A percentile compares a stretch with the other conserved stretches of the same genome.
Evolutionary conservation across 2,797 vertebrate species (phyloP).

Genomic region (Lophius americanus): DNA sequence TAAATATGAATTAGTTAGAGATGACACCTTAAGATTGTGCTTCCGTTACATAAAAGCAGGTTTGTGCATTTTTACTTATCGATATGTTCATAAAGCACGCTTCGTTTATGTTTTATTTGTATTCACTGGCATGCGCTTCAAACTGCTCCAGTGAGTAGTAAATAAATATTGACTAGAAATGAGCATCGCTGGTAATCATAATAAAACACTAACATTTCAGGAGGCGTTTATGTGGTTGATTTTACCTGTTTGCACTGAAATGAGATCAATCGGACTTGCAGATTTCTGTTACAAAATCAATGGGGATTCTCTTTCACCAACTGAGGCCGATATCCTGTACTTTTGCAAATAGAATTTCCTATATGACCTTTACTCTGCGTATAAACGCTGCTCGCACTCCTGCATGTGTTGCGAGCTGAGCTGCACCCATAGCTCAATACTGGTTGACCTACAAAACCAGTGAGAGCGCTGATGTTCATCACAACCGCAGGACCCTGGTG

Average conservation of each 20-base stretch:
- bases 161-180: slow-evolving; percentile 1
- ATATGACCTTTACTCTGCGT: slow-evolving; percentile 52
- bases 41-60: not conserved
- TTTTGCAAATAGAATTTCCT: slow-evolving; percentile 18
- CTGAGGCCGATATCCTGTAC: slow-evolving; percentile 5
- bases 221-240: not conserved
- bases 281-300: slow-evolving; percentile 3
- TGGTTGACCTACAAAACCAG: slow-evolving; percentile 80
- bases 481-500: slow-evolving; percentile 65
- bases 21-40: not conserved
- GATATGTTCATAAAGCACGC: not conserved
- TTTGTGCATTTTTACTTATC: not conserved
- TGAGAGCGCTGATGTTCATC: slow-evolving; percentile 74
- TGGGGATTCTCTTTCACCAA: not conserved
- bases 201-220: not conserved
- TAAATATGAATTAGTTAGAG: not conserved
- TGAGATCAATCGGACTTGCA: slow-evolving; percentile 11
- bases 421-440: slow-evolving; percentile 62
- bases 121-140: not conserved
- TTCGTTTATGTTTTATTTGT: too few species aligned
- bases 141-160: not conserved
- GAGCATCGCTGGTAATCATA: not conserved
- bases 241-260: not conserved
- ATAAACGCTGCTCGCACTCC: slow-evolving; percentile 29
- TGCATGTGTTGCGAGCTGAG: slow-evolving; percentile 42